These are phyloP conservation scores for Lysandra bellargus DNA, from an alignment of 2,888 invertebrate species.

Conservation along the genomic window DNA sequence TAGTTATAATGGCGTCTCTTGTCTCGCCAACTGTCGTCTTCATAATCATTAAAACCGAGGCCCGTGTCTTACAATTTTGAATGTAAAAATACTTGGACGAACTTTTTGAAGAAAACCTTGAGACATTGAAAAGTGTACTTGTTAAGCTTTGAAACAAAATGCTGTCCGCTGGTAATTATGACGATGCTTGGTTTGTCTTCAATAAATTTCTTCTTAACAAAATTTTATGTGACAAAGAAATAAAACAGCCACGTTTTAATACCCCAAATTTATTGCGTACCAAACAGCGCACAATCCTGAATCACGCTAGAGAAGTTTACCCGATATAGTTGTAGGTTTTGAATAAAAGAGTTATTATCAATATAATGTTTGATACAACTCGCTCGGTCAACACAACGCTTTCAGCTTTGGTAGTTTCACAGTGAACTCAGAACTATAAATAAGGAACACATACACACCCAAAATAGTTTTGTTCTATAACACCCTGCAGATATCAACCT, in stretches of 20 bases:
- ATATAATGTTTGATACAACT: no score
- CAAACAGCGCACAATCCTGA: neutral
- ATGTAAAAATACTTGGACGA: neutral
- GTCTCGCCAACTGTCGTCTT: slow-evolving; percentile 13
- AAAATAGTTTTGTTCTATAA: no score
- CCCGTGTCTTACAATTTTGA: slow-evolving; percentile 18
- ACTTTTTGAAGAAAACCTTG: neutral
- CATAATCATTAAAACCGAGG: slow-evolving; percentile 18
- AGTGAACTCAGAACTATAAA: no score
- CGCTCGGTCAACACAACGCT: no score
- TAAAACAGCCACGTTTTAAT: neutral
- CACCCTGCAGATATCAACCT: neutral
- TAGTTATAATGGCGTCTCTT: slow-evolving; percentile 13
- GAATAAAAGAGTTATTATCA: no score
- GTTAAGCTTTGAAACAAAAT: neutral
- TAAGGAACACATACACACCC: no score
- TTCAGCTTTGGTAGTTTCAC: no score
- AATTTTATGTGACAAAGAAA: neutral
- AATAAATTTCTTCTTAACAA: no score
- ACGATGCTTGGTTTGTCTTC: neutral
- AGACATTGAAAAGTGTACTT: neutral
- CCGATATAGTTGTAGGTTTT: neutral
- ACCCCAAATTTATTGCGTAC: neutral
- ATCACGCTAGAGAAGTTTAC: neutral
- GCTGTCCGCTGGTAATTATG: neutral